Base-by-base conservation (phyloP, 2,113 vertebrate genomes). In the Sinocyclocheilus anophthalmus region DNA sequence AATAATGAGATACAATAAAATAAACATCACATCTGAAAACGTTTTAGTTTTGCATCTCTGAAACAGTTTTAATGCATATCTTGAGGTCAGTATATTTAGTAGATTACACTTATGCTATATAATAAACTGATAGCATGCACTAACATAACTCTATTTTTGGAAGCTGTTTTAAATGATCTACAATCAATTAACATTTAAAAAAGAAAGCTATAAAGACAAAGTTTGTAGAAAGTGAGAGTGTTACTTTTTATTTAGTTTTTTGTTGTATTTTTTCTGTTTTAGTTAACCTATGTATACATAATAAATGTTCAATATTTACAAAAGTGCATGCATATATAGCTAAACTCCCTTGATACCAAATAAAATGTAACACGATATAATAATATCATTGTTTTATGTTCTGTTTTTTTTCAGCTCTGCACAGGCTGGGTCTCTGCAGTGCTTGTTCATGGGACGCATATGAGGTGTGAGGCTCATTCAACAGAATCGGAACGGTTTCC, bases 401-500 rank as follows among this genome's bases (percentile, higher is more conserved):
- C 26, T 26, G 2, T 3, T 24, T 24, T 70, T 45, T 84, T 50
- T 33, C 65, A 55, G 78, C 57, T 26, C 37, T 61, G 30, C 77
- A 75, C 42, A 77, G 59, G 42, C 20, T 10, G 73, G 16, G 11
- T 69, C 79, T 65, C 42, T 55, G 30, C 26, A 73, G 16, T 50
- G 78, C 53, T 24, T 69, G 50, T 87, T 72, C 48, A 55, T 81
- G 81, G 45, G 59, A 80, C 75, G 39, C 70, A 53, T 76, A 45
- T 77, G 81, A 84, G 83, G 87, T 88, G 87, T 86, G 77, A 72
- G 78, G 90, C 90, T 92, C 87, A 84, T 89, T 86, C 88, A 85
- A 92, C 88, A 89, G 88, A 91, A 90, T 93, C 85, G 86, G 86
- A 86, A 85, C 0, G 0, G 86, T 91, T 91, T 89, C 91, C 93